Evolutionary conservation across 1,140 invertebrate genomes (phyloP).

Genomic region (Drosophila quadrilineata): DNA sequence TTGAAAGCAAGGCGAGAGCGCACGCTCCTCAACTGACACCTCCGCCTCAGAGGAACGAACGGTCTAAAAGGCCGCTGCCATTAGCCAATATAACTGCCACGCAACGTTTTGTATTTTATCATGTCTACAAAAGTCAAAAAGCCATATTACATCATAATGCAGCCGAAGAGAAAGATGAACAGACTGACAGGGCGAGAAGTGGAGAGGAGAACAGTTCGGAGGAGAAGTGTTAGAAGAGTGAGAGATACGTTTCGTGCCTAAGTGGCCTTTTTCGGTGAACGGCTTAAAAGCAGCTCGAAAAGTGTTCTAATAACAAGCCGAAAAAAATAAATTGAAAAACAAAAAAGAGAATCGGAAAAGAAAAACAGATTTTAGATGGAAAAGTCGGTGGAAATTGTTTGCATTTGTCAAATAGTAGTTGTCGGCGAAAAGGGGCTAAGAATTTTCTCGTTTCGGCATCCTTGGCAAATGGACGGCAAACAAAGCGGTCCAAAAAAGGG

Average conservation of each 20-base stretch:
- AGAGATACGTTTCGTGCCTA: conserved; percentile 64
- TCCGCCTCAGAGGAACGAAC: conserved; percentile 66
- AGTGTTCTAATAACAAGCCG: conserved; percentile 76
- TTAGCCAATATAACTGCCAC: conserved; percentile 79
- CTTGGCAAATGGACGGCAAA: conserved; percentile 71
- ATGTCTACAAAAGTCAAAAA: conserved; percentile 79
- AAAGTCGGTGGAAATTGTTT: conserved; percentile 60
- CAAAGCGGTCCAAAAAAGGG: conserved; percentile 37
- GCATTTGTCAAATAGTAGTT: conserved; percentile 75
- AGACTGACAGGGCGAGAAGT: conserved; percentile 19
- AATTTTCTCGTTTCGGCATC: conserved; percentile 43
- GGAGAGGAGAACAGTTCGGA: neutral
- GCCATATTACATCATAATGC: conserved; percentile 77
- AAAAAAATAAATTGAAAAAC: conserved; percentile 22
- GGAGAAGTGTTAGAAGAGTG: neutral
- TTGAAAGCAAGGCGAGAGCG: conserved; percentile 32
- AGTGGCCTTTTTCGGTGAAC: conserved; percentile 61
- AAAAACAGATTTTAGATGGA: conserved; percentile 61
- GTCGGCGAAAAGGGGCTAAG: conserved; percentile 51
- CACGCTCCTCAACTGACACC: conserved; percentile 50
- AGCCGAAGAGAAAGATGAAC: conserved; percentile 17
- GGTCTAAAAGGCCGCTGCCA: conserved; percentile 76
- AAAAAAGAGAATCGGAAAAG: conserved; percentile 8
- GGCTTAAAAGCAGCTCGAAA: conserved; percentile 51
- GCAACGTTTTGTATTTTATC: conserved; percentile 79